Evolutionary conservation across 1,140 invertebrate species (phyloP).

Genomic region (Heterodera schachtii): DNA sequence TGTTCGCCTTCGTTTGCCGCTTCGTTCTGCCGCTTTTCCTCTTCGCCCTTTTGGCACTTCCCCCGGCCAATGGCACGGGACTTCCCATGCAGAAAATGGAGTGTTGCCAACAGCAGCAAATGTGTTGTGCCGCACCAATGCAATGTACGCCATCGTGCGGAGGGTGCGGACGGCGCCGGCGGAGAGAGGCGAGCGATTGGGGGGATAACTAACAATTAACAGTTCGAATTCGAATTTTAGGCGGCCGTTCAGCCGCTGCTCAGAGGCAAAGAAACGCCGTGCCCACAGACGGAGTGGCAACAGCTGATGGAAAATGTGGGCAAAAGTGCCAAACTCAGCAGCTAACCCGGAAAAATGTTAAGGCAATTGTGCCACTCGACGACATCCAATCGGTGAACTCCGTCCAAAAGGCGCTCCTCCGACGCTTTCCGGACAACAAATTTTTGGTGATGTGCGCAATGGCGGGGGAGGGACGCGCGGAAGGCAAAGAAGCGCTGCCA

Average conservation of each 20-base stretch:
- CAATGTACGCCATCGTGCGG: neutral
- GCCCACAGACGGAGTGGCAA: slow-evolving; percentile 23
- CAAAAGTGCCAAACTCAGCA: neutral
- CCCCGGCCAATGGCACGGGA: neutral
- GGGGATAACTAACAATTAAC: neutral
- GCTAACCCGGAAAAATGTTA: neutral
- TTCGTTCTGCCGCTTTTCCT: neutral
- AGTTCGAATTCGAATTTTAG: neutral
- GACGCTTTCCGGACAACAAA: slow-evolving; percentile 11
- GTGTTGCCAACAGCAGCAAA: neutral
- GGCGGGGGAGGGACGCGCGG: neutral
- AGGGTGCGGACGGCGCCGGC: slow-evolving; percentile 1
- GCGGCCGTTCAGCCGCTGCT: slow-evolving; percentile 19
- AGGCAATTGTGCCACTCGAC: slow-evolving; percentile 21
- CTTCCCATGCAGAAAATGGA: neutral
- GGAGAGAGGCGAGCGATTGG: neutral
- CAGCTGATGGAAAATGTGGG: slow-evolving; percentile 17
- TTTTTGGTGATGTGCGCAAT: slow-evolving; percentile 26
- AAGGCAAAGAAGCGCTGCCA: slow-evolving; percentile 2
- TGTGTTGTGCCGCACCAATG: neutral
- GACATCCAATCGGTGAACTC: slow-evolving; percentile 15
- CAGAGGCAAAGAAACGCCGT: slow-evolving; percentile 10
- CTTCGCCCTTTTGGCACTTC: neutral
- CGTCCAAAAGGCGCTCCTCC: slow-evolving; percentile 10
- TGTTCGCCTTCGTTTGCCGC: neutral